Evolutionary conservation across 2,797 vertebrate species (phyloP).

Genomic region (Liparis tanakae): DNA sequence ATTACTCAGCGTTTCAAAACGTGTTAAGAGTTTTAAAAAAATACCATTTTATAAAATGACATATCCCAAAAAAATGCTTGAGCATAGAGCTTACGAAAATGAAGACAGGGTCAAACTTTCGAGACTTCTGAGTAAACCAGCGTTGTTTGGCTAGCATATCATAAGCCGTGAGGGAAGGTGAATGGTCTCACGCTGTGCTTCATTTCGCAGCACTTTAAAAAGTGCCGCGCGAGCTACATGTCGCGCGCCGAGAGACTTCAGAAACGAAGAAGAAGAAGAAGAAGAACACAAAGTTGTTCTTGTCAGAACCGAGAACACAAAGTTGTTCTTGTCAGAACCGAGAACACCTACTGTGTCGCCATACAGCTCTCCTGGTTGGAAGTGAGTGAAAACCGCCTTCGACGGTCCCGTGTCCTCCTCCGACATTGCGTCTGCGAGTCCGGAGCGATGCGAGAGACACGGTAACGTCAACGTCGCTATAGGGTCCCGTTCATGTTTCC

Average conservation of each 20-base stretch:
- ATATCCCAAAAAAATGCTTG: not conserved
- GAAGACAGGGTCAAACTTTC: not conserved
- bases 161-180: not conserved
- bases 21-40: not conserved
- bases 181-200: not conserved
- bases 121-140: not conserved
- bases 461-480: too few relatives aligned
- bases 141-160: not conserved
- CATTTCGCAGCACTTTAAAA: not conserved
- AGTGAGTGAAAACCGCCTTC: slow-evolving; percentile 45
- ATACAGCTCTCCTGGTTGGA: slow-evolving; percentile 34
- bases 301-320: not conserved
- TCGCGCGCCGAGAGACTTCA: not conserved
- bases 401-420: slow-evolving; percentile 28
- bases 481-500: slow-evolving; percentile 19
- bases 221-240: too few relatives aligned
- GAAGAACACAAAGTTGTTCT: not conserved
- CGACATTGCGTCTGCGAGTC: slow-evolving; percentile 47
- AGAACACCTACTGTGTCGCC: slow-evolving; percentile 67
- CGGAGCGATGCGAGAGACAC: not conserved
- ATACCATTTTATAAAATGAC: not conserved
- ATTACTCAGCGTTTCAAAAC: not conserved
- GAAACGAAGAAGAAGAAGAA: too few relatives aligned
- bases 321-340: not conserved
- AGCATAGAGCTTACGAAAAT: not conserved